Evolutionary conservation across 2,797 vertebrate species (phyloP).

Genomic region (Alosa sapidissima): DNA sequence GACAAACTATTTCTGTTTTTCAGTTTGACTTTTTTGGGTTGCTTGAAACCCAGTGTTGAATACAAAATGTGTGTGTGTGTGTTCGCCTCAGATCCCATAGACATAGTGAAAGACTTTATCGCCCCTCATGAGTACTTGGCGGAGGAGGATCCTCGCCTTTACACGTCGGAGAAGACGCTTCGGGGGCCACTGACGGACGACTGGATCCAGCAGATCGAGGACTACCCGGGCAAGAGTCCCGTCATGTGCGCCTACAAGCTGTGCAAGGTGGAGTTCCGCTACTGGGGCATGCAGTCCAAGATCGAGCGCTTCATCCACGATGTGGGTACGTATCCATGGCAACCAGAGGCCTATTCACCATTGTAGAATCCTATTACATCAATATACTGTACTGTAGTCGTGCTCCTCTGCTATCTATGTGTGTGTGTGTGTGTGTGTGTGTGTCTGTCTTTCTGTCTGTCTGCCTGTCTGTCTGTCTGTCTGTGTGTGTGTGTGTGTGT

Average conservation of each 20-base stretch:
- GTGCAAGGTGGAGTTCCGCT: slow-evolving; percentile 98
- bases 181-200: slow-evolving; percentile 90
- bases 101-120: slow-evolving; percentile 96
- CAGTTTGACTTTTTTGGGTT: not conserved
- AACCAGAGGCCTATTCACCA: not conserved
- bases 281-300: slow-evolving; percentile 99
- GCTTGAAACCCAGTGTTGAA: not conserved
- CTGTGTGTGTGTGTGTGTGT: slow-evolving; percentile 51
- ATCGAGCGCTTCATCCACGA: slow-evolving; percentile 98
- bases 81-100: slow-evolving; percentile 84
- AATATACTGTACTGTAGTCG: not conserved
- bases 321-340: slow-evolving; percentile 53
- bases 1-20: no score
- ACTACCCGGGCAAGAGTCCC: slow-evolving; percentile 78
- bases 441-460: not conserved
- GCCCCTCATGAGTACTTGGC: slow-evolving; percentile 90
- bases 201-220: slow-evolving; percentile 90
- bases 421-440: no score
- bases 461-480: not conserved
- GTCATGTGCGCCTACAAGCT: slow-evolving; percentile 99
- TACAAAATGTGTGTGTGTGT: not conserved
- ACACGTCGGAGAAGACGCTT: slow-evolving; percentile 88
- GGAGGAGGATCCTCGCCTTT: slow-evolving; percentile 93
- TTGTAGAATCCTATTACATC: not conserved
- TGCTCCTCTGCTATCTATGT: not conserved